A percentile compares a stretch with the other conserved stretches of the same genome.
Conservation (phyloP, 2,888 invertebrate genomes). For the Hydropsyche betteni region DNA sequence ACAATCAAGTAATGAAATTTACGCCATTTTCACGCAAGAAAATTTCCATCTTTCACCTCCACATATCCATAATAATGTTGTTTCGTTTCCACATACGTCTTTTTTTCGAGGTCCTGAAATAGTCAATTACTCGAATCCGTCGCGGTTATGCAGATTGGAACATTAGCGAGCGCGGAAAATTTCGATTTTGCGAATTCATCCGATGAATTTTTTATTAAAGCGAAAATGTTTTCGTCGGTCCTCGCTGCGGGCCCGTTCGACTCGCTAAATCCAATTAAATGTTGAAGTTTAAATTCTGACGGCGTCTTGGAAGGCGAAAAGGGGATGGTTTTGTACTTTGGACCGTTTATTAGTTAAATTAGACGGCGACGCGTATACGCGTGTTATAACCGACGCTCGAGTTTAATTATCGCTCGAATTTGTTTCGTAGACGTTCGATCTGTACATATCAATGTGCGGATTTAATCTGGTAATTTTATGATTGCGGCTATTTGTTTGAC, state of each 20-base stretch:
- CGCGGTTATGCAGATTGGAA: too few relatives aligned
- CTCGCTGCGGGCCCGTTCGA: background rate
- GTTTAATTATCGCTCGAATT: conserved; percentile 3
- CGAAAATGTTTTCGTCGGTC: background rate
- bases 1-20: conserved; percentile 13
- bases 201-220: background rate
- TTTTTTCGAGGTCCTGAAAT: background rate
- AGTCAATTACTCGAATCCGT: too few relatives aligned
- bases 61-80: background rate
- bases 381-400: background rate
- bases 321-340: conserved; percentile 8
- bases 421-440: background rate
- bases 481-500: too few relatives aligned
- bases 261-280: conserved; percentile 15
- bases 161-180: background rate
- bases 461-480: too few relatives aligned
- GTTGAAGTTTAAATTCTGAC: conserved; percentile 20
- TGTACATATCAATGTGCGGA: too few relatives aligned
- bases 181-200: background rate
- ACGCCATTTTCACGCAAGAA: background rate
- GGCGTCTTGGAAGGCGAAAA: background rate
- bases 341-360: conserved; percentile 24
- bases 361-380: conserved; percentile 3
- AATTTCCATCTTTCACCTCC: background rate
- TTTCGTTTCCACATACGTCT: background rate